phyloP scores from a whole-genome alignment of 1,140 invertebrate species.

The Pygmarrhopalites habei region DNA sequence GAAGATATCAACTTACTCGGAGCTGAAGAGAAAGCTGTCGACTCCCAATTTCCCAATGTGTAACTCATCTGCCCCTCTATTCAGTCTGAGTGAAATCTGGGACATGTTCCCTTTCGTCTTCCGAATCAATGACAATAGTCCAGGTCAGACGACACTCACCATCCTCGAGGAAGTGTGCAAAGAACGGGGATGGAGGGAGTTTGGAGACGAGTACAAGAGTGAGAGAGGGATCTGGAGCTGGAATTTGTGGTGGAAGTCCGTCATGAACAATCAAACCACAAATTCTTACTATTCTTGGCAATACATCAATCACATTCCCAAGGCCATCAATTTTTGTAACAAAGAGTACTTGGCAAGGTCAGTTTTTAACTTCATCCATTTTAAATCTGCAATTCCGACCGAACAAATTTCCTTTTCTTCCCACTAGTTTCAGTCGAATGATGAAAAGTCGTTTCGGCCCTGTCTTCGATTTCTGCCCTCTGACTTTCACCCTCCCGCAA shows the following conservation, averaged over 20 bases:
- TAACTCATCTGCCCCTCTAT: not conserved
- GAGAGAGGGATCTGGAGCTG: conserved; percentile 17
- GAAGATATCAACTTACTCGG: no score
- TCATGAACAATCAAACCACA: not conserved
- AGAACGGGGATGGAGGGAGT: conserved; percentile 36
- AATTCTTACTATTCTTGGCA: conserved; percentile 27
- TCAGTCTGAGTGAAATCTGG: conserved; percentile 10
- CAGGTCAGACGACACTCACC: conserved; percentile 12
- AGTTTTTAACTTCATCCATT: not conserved
- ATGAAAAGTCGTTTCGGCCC: conserved; percentile 8
- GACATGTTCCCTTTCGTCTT: conserved; percentile 28
- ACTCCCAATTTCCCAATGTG: no score
- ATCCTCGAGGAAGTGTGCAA: conserved; percentile 31
- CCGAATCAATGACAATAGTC: conserved; percentile 24
- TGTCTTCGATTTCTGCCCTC: conserved; percentile 22
- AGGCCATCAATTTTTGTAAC: conserved; percentile 69
- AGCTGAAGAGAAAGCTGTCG: no score
- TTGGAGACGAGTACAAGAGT: conserved; percentile 4
- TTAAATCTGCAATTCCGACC: not conserved
- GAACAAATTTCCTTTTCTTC: not conserved
- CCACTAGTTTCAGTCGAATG: not conserved
- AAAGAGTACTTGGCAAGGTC: conserved; percentile 66
- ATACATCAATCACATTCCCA: conserved; percentile 78
- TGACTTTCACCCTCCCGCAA: conserved; percentile 20
- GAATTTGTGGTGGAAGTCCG: conserved; percentile 36